These are phyloP conservation scores for Chloroclystis v-ata DNA, from an alignment of 2,888 invertebrate genomes.

Conservation along the genomic window DNA sequence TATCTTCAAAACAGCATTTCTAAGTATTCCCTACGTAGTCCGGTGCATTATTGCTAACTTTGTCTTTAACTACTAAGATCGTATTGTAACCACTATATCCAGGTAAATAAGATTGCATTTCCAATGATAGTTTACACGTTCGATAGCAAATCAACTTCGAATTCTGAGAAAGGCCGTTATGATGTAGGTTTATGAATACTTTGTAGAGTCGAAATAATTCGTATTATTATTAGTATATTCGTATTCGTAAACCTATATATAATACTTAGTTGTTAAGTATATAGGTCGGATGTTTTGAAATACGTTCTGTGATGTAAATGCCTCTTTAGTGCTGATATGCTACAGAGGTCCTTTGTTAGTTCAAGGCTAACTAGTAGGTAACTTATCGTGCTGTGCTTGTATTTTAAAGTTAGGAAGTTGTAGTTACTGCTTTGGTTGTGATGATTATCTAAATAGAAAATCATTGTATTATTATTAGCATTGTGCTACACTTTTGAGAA, in stretches of 20 bases:
- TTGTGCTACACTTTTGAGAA: too few species aligned
- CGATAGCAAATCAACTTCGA: conserved; percentile 33
- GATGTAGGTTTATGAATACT: conserved; percentile 30
- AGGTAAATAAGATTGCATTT: neutral
- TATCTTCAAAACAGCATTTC: too few species aligned
- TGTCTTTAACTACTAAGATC: neutral
- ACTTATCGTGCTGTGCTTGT: too few species aligned
- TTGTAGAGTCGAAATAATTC: conserved; percentile 23
- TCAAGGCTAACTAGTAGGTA: conserved; percentile 1
- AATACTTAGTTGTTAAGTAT: conserved; percentile 17
- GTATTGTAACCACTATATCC: neutral
- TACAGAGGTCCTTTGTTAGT: neutral
- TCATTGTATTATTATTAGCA: too few species aligned
- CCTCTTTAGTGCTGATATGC: conserved; percentile 1
- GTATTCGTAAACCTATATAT: conserved; percentile 10
- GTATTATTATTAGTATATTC: too few species aligned
- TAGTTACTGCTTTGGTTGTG: neutral
- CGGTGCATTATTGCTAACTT: conserved; percentile 24
- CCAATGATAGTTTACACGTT: neutral
- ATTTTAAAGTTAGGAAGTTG: too few species aligned
- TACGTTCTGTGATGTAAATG: conserved; percentile 12
- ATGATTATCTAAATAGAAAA: too few species aligned
- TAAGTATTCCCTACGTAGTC: too few species aligned
- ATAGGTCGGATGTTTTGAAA: conserved; percentile 21
- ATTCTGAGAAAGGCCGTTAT: conserved; percentile 42